Base-by-base conservation (phyloP, 1,140 invertebrate genomes). In the Centruroides sculpturatus region DNA sequence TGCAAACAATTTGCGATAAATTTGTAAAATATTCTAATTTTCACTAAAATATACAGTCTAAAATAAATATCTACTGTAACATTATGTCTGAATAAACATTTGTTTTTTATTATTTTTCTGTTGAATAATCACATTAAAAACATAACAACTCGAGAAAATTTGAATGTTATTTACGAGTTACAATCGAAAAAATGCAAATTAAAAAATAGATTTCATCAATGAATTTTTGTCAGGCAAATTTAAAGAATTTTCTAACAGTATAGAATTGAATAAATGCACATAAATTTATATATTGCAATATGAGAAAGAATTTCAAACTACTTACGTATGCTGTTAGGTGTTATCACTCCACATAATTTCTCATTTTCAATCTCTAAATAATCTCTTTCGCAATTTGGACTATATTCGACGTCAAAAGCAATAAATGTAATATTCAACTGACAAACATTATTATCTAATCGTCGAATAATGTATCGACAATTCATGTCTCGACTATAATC, bases 311-410 rank as follows among this genome's bases (percentile, higher is more conserved):
- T 23, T 23, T 23, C 23, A 23, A 23, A 1, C 23, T 23, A 58
- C 63, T 59, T 48, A 64, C 63, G 35, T 12, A 58, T 64, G 1
- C 58, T 35, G 23, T 64, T 64, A 3, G 60, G 12, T 47, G 66
- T 59, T 23, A 64, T 52, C 5, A 55, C 46, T 4, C 66, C 69
- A 59, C 69, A 70, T 8, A 70, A 56, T 47, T 51, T 64, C 51
- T 70, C 62, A 10, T 67, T 67, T 49, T 70, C 67, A 12, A 70
- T 48, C 10, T 65, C 63, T 8, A 70, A 49, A 56, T 69, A 69
- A 61, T 70, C 69, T 56, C 63, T 69, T 48, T 66, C 67, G 59
- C 69, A 70, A 5, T 65, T 63, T 11, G 64, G 62, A 41, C 61
- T 63, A 5, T 60, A 64, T 59, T 70, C 69, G 6, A 70, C 60